Evolutionary conservation across 2,888 invertebrate species (phyloP).

Genomic region (Prostheceraeus crozeri): DNA sequence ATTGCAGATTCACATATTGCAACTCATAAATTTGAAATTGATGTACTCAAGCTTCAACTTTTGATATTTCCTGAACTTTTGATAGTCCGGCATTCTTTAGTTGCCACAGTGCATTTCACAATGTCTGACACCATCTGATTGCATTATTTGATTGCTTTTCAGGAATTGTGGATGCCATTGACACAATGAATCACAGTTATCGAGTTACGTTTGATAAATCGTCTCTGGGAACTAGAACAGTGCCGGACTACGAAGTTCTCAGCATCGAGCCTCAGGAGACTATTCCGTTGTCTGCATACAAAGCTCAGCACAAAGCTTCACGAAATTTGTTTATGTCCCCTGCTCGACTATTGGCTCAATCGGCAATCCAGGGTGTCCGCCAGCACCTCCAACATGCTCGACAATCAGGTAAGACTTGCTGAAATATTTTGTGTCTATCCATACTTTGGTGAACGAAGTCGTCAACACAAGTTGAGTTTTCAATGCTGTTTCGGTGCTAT

Average conservation of each 20-base stretch:
- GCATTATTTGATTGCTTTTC: too few species aligned
- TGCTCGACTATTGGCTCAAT: conserved; percentile 38
- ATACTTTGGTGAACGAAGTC: too few species aligned
- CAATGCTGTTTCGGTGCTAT: too few species aligned
- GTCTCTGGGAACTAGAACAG: conserved; percentile 85
- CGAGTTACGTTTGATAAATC: conserved; percentile 84
- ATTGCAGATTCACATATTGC: too few species aligned
- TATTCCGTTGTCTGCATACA: conserved; percentile 69
- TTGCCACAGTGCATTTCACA: too few species aligned
- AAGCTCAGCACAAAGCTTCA: conserved; percentile 39
- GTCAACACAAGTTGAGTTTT: too few species aligned
- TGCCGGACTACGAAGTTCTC: conserved; percentile 89
- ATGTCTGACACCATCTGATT: too few species aligned
- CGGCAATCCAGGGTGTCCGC: conserved; percentile 29
- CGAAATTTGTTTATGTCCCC: conserved; percentile 38
- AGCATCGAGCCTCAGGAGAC: conserved; percentile 78
- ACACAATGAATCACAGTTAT: conserved; percentile 85
- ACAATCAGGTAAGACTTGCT: neutral
- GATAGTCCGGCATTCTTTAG: too few species aligned
- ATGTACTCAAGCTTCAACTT: too few species aligned
- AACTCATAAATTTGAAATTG: too few species aligned
- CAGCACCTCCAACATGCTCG: neutral
- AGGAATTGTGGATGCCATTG: conserved; percentile 74
- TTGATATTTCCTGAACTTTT: too few species aligned
- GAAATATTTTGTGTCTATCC: too few species aligned